Evolutionary conservation across 2,113 vertebrate species (phyloP), one percentile per base, ranked within the genome.

Genomic region (Psilopogon haemacephalus): DNA sequence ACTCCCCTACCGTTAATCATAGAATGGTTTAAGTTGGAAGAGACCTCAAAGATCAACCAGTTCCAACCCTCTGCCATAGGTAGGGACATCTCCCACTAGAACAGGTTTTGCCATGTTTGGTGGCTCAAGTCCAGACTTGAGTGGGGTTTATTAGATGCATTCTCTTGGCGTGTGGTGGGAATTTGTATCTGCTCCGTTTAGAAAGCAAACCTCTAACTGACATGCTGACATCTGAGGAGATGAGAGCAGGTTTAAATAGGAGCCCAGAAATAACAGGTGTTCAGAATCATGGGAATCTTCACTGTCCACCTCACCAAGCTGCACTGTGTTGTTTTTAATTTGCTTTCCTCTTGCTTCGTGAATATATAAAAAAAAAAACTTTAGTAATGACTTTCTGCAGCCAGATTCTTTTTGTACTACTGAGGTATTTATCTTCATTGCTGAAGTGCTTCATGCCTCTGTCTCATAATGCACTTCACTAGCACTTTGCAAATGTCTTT

Each of bases 391-490:
- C 10, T 37, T 86, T 46, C 46, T 60, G 42, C 33, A 42, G 37
- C 21, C 70, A 18, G 32, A 37, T 32, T 59, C 16, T 62, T 32
- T 55, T 11, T 11, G 28, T 35, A 67, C 6, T 28, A 33, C 7
- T 3, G 42, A 85, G 32, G 42, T 9, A 23, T 16, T 63, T 60
- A 15, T 55, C 46, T 88, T 42, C 56, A 10, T 20, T 0, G 0
- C 32, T 55, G 44, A 69, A 50, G 37, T 42, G 40, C 30, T 67
- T 42, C 65, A 15, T 52, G 42, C 17, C 35, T 35, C 6, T 19
- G 70, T 87, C 30, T 20, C 69, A 46, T 16, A 15, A 48, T 44
- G n/a, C 30, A 26, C 50, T 67, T 54, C 55, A 40, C 18, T 50
- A 85, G 63, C 79, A 35, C 64, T 77, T 72, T 54, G 14, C n/a